Evolutionary conservation across 37 sponge, comb jelly and placozoan species (phyloP).

Genomic region (Chondrosia reniformis): DNA sequence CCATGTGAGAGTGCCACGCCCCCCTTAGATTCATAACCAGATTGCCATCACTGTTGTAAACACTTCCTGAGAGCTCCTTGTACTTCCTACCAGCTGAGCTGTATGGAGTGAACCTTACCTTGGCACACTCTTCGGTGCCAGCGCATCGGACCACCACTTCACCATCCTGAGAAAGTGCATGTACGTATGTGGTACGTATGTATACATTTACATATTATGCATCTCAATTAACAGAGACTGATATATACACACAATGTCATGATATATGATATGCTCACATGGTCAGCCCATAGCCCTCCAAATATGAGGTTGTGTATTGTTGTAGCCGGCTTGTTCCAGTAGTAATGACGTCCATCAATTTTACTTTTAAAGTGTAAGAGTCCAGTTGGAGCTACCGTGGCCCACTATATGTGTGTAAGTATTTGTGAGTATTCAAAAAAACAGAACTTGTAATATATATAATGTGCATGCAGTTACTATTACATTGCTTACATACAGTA

Average conservation of each 20-base stretch:
- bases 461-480: no score
- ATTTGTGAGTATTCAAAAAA: no score
- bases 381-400: conserved; percentile 72
- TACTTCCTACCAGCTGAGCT: conserved; percentile 64
- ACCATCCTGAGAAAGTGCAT: conserved; percentile 75
- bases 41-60: neutral
- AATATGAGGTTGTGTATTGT: conserved; percentile 91
- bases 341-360: conserved; percentile 69
- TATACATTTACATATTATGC: no score
- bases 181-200: no score
- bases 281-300: conserved; percentile 92
- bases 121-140: conserved; percentile 74
- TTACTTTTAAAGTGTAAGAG: conserved; percentile 77
- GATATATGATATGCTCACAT: conserved; percentile 66
- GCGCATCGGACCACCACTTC: conserved; percentile 78
- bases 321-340: conserved; percentile 87
- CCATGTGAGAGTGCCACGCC: conserved; percentile 4
- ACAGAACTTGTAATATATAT: no score
- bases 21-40: neutral
- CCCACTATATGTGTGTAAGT: no score
- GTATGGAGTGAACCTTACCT: conserved; percentile 67
- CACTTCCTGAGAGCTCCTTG: conserved; percentile 30
- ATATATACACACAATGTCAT: no score
- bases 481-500: no score
- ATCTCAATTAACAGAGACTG: no score